phyloP scores from a whole-genome alignment of 2,888 invertebrate species.

The Phyllotreta striolata region DNA sequence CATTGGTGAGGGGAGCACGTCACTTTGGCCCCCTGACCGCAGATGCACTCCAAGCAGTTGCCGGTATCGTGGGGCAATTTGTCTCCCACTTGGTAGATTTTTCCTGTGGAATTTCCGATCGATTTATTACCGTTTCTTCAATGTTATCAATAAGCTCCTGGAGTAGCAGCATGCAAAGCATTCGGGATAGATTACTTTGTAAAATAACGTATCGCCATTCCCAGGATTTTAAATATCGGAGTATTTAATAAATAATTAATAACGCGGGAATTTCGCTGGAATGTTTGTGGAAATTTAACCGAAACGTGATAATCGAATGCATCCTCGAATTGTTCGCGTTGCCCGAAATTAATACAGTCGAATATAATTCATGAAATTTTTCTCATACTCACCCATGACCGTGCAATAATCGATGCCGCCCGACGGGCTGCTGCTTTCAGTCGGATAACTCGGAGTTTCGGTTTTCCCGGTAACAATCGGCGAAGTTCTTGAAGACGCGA shows the following conservation, averaged over 20 bases:
- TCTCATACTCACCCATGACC: conserved; percentile 61
- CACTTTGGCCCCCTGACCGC: conserved; percentile 66
- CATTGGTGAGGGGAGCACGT: conserved; percentile 61
- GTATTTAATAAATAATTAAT: too few species aligned
- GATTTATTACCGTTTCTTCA: too few species aligned
- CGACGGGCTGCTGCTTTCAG: conserved; percentile 47
- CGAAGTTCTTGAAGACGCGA: conserved; percentile 19
- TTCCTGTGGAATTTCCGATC: conserved; percentile 61
- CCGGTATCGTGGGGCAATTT: conserved; percentile 73
- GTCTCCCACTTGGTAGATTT: conserved; percentile 70
- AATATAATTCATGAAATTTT: background rate
- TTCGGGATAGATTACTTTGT: too few species aligned
- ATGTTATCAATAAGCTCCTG: too few species aligned
- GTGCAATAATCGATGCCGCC: conserved; percentile 56
- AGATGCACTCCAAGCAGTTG: conserved; percentile 75
- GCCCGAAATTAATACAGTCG: background rate
- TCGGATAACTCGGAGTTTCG: conserved; percentile 27
- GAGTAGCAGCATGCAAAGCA: too few species aligned
- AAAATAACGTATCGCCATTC: too few species aligned
- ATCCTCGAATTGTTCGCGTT: background rate
- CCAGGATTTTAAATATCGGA: too few species aligned
- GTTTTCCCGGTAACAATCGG: conserved; percentile 24
- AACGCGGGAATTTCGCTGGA: too few species aligned
- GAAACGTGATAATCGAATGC: too few species aligned
- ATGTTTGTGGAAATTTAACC: background rate